Evolutionary conservation across 2,797 vertebrate genomes (phyloP).

Genomic region (Falco naumanni): DNA sequence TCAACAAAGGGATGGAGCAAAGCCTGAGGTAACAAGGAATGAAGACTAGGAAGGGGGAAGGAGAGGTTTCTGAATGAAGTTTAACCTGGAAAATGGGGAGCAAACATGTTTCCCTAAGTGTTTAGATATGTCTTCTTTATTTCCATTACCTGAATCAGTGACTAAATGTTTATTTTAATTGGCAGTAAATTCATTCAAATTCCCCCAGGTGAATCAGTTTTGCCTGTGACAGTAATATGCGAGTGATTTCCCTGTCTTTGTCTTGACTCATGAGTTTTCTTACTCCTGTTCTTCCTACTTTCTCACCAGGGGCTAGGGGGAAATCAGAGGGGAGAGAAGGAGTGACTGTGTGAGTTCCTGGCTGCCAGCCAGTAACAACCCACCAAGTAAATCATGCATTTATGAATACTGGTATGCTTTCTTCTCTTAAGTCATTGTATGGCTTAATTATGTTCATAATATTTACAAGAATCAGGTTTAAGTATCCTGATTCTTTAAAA

Average conservation of each 20-base stretch:
- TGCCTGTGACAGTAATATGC: background rate
- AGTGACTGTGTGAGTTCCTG: accelerated
- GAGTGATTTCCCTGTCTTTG: background rate
- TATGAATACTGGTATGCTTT: background rate
- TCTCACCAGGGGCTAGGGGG: background rate
- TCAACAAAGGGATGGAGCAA: background rate
- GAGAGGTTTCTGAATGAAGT: background rate
- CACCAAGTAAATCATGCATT: background rate
- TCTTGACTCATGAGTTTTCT: background rate
- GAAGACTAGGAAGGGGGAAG: background rate
- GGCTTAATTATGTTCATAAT: background rate
- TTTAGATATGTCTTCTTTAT: background rate
- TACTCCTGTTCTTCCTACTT: background rate
- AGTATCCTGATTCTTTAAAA: background rate
- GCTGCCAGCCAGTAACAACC: background rate
- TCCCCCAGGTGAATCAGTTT: background rate
- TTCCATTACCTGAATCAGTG: background rate
- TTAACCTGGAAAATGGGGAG: background rate
- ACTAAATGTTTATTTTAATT: background rate
- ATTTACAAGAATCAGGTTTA: background rate
- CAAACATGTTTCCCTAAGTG: background rate
- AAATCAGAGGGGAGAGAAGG: accelerated
- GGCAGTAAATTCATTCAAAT: background rate
- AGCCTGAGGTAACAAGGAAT: background rate
- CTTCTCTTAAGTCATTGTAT: background rate